Percentiles rank a stretch among this genome's conserved stretches.
These are phyloP conservation scores for Gracilinanus agilis DNA, from an alignment of 2,113 vertebrate genomes.

Conservation along the genomic window DNA sequence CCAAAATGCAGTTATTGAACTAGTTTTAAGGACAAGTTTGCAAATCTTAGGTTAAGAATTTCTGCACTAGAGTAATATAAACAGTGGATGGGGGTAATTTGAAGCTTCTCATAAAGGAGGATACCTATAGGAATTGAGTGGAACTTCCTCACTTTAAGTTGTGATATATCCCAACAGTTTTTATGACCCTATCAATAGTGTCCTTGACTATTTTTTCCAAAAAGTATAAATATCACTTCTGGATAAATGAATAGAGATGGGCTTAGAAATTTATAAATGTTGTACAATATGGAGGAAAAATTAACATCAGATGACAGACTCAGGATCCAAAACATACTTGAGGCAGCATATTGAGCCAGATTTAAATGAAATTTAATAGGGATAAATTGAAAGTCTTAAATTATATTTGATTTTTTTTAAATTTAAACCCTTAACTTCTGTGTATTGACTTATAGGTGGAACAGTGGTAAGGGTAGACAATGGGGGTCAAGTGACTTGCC, in stretches of 20 bases:
- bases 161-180: neutral
- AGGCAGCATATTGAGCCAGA: neutral
- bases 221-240: neutral
- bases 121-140: neutral
- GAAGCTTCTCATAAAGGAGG: neutral
- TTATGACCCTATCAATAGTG: neutral
- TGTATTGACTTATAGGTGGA: too few species aligned
- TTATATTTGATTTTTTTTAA: too few species aligned
- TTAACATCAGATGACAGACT: neutral
- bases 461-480: too few species aligned
- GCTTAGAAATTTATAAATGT: neutral
- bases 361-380: neutral
- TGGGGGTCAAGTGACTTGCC: too few species aligned
- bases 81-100: neutral
- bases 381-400: neutral
- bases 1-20: neutral
- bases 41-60: neutral
- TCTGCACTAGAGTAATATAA: neutral
- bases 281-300: neutral
- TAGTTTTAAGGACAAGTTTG: neutral
- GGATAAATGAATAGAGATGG: neutral
- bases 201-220: neutral
- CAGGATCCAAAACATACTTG: neutral
- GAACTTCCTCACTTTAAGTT: neutral
- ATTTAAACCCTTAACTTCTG: too few species aligned